phyloP scores from a whole-genome alignment of 2,797 vertebrate genomes.

The Antennarius maculatus region DNA sequence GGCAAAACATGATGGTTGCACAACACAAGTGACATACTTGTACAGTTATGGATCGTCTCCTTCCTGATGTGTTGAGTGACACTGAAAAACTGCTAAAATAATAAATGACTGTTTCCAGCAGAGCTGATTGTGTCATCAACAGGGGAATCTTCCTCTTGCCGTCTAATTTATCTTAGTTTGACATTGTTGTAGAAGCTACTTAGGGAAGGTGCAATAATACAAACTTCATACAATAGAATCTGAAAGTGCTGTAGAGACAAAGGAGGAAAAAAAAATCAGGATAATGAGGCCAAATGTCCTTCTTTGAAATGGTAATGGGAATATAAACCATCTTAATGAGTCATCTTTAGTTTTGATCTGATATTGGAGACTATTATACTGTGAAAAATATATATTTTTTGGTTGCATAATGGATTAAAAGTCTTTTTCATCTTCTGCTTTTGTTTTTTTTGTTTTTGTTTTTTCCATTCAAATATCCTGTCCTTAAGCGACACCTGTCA shows the following conservation, averaged over 20 bases:
- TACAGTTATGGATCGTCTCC: not conserved
- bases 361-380: conserved; percentile 17
- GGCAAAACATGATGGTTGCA: not conserved
- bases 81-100: not conserved
- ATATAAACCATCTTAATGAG: conserved; percentile 37
- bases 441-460: not conserved
- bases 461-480: not conserved
- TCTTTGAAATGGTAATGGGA: conserved; percentile 46
- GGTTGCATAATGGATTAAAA: too few relatives aligned
- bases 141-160: conserved; percentile 7
- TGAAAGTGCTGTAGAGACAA: conserved; percentile 17
- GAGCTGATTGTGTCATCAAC: conserved; percentile 5
- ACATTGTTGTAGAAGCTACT: conserved; percentile 4
- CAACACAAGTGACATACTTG: conserved; percentile 2
- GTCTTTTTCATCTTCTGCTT: conserved; percentile 1
- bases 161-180: conserved; percentile 33
- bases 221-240: conserved; percentile 9
- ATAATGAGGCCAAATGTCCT: conserved; percentile 39
- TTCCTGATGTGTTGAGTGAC: not conserved
- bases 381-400: not conserved
- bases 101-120: conserved; percentile 23
- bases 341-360: conserved; percentile 32
- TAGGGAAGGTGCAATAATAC: conserved; percentile 17
- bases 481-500: conserved; percentile 27
- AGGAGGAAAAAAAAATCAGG: conserved; percentile 14